These are phyloP conservation scores for Erebia aethiops DNA, from an alignment of 2,888 invertebrate genomes.

Conservation along the genomic window DNA sequence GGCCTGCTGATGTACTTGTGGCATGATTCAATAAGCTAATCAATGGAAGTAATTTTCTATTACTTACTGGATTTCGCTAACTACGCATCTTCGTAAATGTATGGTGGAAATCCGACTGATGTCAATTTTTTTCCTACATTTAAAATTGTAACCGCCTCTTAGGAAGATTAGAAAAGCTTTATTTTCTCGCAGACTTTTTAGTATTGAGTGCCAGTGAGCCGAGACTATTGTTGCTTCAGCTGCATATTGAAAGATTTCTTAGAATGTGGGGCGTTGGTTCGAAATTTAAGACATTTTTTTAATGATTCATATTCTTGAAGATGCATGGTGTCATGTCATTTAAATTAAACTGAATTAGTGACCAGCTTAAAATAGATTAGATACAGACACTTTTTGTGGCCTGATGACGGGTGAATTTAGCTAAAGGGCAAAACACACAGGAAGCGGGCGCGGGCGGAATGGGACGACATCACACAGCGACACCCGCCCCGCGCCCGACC, in stretches of 20 bases:
- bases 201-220: conserved; percentile 2
- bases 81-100: too few relatives aligned
- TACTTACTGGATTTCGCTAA: too few relatives aligned
- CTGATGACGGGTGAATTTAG: background rate
- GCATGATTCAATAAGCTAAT: too few relatives aligned
- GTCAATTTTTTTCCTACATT: background rate
- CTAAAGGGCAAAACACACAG: too few relatives aligned
- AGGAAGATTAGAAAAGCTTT: conserved; percentile 4
- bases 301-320: conserved; percentile 14
- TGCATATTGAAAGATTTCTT: conserved; percentile 4
- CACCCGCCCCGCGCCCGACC: too few relatives aligned
- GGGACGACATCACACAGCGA: too few relatives aligned
- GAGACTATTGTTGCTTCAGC: conserved; percentile 8
- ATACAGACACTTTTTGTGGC: background rate
- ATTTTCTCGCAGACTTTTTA: background rate
- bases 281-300: conserved; percentile 5
- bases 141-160: background rate
- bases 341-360: conserved; percentile 11
- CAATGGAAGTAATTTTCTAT: too few relatives aligned
- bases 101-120: too few relatives aligned
- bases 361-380: conserved; percentile 7
- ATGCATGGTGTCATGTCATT: background rate
- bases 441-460: too few relatives aligned
- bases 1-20: too few relatives aligned
- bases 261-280: conserved; percentile 15